These are phyloP conservation scores for Apamea sordens DNA, from an alignment of 2,888 invertebrate species.

Conservation along the genomic window DNA sequence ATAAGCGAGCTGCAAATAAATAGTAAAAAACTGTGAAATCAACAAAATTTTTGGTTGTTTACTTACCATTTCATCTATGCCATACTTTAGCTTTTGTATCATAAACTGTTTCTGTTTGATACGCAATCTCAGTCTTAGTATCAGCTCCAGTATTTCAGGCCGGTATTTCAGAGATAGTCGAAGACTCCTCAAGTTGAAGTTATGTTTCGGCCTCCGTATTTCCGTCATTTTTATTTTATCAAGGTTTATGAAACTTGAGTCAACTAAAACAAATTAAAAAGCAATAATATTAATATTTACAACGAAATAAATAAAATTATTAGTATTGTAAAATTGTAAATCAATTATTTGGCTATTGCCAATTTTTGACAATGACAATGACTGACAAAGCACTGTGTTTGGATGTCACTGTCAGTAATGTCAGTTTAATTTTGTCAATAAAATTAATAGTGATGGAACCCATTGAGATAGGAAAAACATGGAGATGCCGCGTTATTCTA, in stretches of 20 bases:
- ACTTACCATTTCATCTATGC: slow-evolving; percentile 88
- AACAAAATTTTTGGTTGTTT: slow-evolving; percentile 16
- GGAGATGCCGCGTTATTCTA: too few relatives aligned
- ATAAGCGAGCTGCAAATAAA: neutral
- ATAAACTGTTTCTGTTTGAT: slow-evolving; percentile 90
- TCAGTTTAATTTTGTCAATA: neutral
- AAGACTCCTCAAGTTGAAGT: slow-evolving; percentile 73
- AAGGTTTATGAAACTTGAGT: neutral
- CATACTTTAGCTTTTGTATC: slow-evolving; percentile 90
- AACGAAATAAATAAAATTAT: neutral
- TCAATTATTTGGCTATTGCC: neutral
- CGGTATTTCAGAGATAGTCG: slow-evolving; percentile 87
- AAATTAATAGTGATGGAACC: neutral
- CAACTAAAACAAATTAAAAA: neutral
- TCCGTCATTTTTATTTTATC: slow-evolving; percentile 60
- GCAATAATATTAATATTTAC: neutral
- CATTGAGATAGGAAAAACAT: too few relatives aligned
- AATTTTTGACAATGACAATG: neutral
- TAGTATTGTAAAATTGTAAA: too few relatives aligned
- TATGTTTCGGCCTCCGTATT: slow-evolving; percentile 58
- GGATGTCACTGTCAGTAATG: neutral
- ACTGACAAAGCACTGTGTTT: neutral
- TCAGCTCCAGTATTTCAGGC: slow-evolving; percentile 90
- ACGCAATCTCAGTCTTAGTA: slow-evolving; percentile 89
- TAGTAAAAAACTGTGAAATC: neutral